Base-by-base conservation (phyloP, 2,797 vertebrate species). In the Mormyrus proboscirostris region DNA sequence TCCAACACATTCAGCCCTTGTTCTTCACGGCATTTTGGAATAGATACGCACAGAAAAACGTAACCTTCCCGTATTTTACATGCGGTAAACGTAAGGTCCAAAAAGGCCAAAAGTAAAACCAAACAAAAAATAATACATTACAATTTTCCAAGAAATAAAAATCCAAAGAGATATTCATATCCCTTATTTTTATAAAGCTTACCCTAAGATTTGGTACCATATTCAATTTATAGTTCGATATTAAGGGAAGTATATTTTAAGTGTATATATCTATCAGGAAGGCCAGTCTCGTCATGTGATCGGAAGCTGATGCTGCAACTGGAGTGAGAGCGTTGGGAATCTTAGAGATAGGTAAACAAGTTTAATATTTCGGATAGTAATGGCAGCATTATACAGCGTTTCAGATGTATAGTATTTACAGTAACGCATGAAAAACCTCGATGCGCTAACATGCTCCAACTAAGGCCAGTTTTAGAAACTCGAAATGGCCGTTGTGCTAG, bases 271-370 rank as follows among this genome's bases (percentile, higher is more conserved):
- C 87, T 88, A 86, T 57, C 62, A 89, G 90, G 95, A 93, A 84
- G 73, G 49, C 90, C 88, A 12, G 10, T 22, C 29, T 10, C 89
- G 92, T 94, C 94, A 95, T 86, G 95, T 96, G 96, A 96, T 95
- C 92, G 96, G 96, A 96, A 95, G 95, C 95, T 96, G 95, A 94
- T 94, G 93, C 95, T 95, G 95, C 57, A 89, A 65, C 82, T 93
- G 96, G 95, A 94, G 95, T 94, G 95, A 57, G 95, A 95, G 94
- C 96, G 95, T 96, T 95, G 95, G 96, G 96, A 96, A 96, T 96
- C 95, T 95, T 94, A 93, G 88, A 93, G 95, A 92, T 95, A 97
- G 96, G 96, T 97, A 97, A 97, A 96, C 95, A 96, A 93, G 94
- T 91, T 90, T 92, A 93, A 94, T 94, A 92, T 92, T 91, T 91